phyloP scores from a whole-genome alignment of 1,140 invertebrate species.

The Listronotus bonariensis region DNA sequence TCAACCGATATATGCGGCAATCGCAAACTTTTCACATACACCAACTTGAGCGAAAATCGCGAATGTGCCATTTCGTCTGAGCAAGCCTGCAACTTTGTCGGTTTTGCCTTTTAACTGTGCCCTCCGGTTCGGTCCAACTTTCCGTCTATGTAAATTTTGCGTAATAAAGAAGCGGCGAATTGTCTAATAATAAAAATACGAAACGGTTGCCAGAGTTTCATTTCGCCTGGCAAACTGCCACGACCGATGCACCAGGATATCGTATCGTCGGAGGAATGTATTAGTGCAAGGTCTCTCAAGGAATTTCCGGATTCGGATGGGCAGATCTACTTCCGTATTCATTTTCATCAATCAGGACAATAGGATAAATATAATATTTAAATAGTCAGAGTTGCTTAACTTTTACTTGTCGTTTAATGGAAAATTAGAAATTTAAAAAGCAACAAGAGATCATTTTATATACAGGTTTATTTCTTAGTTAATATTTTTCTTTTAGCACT shows the following conservation, averaged over 20 bases:
- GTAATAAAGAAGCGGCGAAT: conserved; percentile 41
- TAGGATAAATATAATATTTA: conserved; percentile 6
- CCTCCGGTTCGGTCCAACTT: conserved; percentile 29
- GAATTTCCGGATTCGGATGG: conserved; percentile 14
- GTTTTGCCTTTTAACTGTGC: conserved; percentile 28
- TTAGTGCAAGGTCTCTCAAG: conserved; percentile 22
- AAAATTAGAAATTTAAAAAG: too few relatives aligned
- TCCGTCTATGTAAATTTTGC: conserved; percentile 38
- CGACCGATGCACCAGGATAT: conserved; percentile 32
- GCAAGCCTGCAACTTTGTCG: conserved; percentile 25
- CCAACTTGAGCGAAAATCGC: conserved; percentile 25
- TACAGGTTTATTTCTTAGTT: too few relatives aligned
- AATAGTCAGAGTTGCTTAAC: too few relatives aligned
- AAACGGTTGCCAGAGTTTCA: conserved; percentile 27
- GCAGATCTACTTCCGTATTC: conserved; percentile 27
- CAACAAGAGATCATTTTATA: too few relatives aligned
- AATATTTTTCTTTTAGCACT: too few relatives aligned
- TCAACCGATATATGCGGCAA: conserved; percentile 18
- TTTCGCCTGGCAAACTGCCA: conserved; percentile 32
- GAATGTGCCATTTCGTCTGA: conserved; percentile 26
- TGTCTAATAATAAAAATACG: conserved; percentile 43
- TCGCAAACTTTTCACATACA: conserved; percentile 17
- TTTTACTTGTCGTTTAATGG: too few relatives aligned
- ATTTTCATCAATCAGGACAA: conserved; percentile 11
- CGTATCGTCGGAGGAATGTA: conserved; percentile 26